Base-by-base conservation (phyloP, 2,113 vertebrate genomes). In the Fukomys damarensis region DNA sequence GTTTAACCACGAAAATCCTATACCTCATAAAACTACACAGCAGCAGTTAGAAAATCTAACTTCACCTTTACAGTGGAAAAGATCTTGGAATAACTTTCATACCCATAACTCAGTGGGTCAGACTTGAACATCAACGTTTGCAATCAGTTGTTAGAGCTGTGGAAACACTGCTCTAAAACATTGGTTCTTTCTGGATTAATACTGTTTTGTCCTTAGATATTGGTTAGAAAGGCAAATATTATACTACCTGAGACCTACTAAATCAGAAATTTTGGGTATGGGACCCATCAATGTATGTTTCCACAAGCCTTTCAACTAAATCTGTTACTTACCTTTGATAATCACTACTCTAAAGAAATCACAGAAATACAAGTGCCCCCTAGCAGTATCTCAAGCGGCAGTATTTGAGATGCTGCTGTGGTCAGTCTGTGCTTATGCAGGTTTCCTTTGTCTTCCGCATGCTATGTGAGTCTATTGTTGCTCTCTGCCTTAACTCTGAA, bases 41-140 rank as follows among this genome's bases (percentile, higher is more conserved):
- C 6, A 52, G 6, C 77, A 93, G 61, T 20, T 61, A n/a, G 7
- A 80, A 88, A 7, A 0, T 2, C 24, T 52, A 84, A 87, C 5
- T 56, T 46, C 11, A 80, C 35, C 24, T 41, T 9, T 61, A 81
- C 28, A 70, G 19, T n/a, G 81, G 38, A 96, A 96, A 97, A 77
- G 7, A 65, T 8, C 17, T 77, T 70, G 13, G 8, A n/a, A 59
- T 91, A 43, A 10, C 85, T 59, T 72, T 28, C 80, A 59, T 65
- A 46, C 13, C n/a, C 3, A 61, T 38, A 58, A 54, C 28, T 7
- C 28, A 4, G 70, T 8, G 58, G 20, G 9, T 17, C 24, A 16
- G 11, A 4, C 8, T 7, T 10, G 70, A 83, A 59, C 1, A 32
- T 70, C 35, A 92, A 17, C 59, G 54, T 56, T 74, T 61, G 59